A percentile compares a stretch with the other conserved stretches of the same genome.
Conservation (phyloP, 2,113 vertebrate species). For the Meles meles region DNA sequence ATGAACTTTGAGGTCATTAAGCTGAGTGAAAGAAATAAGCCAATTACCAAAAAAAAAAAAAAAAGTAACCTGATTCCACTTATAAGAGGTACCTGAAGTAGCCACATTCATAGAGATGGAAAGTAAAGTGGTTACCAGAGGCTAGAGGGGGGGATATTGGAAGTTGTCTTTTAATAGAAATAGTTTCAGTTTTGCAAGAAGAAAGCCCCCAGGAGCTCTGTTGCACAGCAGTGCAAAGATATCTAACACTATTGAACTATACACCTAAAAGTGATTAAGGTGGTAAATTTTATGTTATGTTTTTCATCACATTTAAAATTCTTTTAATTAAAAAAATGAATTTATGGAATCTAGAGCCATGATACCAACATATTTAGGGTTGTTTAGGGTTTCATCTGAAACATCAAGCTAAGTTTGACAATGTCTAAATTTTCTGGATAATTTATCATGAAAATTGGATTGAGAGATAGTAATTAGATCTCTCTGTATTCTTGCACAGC, state of each 20-base stretch:
- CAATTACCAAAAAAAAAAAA: background rate
- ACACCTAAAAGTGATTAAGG: background rate
- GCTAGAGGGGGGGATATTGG: rapidly evolving
- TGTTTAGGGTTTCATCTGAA: background rate
- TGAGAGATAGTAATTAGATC: background rate
- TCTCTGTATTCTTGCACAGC: background rate
- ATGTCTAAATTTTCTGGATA: background rate
- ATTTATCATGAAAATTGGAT: background rate
- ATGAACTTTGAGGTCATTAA: background rate
- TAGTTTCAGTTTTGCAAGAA: background rate
- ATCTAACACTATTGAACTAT: background rate
- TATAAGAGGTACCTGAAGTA: background rate
- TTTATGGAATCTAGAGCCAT: background rate
- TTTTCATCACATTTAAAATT: background rate
- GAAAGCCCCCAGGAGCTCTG: background rate
- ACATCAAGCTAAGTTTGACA: background rate
- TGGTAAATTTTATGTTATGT: background rate
- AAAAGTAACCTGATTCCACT: background rate
- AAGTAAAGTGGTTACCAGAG: background rate
- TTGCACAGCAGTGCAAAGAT: background rate
- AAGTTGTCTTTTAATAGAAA: background rate
- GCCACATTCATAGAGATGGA: background rate
- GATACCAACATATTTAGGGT: background rate
- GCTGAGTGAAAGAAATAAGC: background rate
- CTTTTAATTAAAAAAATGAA: background rate